A percentile compares a stretch with the other conserved stretches of the same genome.
Conservation (phyloP, 1,140 invertebrate species). For the Trialeurodes vaporariorum region DNA sequence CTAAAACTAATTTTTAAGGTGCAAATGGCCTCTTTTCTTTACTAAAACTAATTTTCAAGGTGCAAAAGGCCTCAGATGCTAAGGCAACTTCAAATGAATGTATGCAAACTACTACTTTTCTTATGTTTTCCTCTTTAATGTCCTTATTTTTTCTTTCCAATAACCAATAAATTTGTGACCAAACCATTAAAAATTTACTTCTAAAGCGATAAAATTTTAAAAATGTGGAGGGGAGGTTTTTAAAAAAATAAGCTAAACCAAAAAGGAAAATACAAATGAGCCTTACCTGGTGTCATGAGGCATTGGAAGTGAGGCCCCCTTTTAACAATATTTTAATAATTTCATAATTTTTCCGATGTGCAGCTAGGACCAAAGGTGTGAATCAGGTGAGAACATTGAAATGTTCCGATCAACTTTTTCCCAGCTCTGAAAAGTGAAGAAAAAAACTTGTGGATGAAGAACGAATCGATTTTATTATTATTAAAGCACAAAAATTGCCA, state of each 20-base stretch:
- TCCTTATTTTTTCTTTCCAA: too few relatives aligned
- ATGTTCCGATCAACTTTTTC: conserved; percentile 67
- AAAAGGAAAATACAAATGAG: conserved; percentile 6
- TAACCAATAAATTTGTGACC: too few relatives aligned
- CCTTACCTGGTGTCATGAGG: conserved; percentile 67
- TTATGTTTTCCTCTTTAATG: too few relatives aligned
- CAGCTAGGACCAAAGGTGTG: conserved; percentile 81
- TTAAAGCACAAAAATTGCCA: background rate
- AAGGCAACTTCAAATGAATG: too few relatives aligned
- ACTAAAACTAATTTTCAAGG: conserved; percentile 1
- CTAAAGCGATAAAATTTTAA: too few relatives aligned
- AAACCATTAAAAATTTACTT: too few relatives aligned
- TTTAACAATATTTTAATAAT: conserved; percentile 85
- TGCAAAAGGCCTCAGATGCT: too few relatives aligned
- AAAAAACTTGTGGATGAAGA: background rate
- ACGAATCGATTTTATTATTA: conserved; percentile 1
- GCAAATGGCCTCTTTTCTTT: background rate
- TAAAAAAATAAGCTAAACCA: too few relatives aligned
- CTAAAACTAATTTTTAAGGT: background rate
- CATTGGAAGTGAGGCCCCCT: conserved; percentile 69
- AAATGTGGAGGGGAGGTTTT: too few relatives aligned
- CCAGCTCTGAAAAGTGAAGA: conserved; percentile 53
- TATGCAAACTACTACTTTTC: too few relatives aligned
- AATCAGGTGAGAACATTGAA: conserved; percentile 80
- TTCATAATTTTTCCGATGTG: conserved; percentile 89